phyloP scores from a whole-genome alignment of 2,113 vertebrate genomes.

The Bungarus multicinctus region DNA sequence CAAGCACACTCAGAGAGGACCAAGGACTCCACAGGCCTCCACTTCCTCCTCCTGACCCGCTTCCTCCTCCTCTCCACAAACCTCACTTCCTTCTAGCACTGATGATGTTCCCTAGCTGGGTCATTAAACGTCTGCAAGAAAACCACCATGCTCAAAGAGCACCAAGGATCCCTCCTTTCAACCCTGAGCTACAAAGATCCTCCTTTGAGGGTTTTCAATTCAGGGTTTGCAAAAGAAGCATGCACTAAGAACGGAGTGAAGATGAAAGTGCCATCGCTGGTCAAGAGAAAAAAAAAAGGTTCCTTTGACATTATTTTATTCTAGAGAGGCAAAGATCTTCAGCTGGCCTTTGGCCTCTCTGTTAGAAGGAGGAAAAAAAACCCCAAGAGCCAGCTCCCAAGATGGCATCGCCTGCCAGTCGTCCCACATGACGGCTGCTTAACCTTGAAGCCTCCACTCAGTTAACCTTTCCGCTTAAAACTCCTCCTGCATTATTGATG shows the following conservation, averaged over 20 bases:
- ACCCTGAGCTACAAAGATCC: too few species aligned
- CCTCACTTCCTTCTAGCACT: too few species aligned
- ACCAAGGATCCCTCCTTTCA: too few species aligned
- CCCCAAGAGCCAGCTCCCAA: not conserved
- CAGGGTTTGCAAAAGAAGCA: not conserved
- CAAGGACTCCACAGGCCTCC: too few species aligned
- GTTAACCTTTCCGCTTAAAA: constrained; percentile 42
- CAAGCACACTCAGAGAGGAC: too few species aligned
- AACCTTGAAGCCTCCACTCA: constrained; percentile 66
- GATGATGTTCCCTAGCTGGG: too few species aligned
- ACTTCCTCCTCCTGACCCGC: too few species aligned
- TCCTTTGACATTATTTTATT: not conserved
- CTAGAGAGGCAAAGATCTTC: not conserved
- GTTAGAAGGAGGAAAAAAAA: not conserved
- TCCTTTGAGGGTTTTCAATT: too few species aligned
- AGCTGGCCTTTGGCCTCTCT: not conserved
- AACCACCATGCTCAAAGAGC: too few species aligned
- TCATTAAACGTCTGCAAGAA: too few species aligned
- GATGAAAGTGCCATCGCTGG: not conserved
- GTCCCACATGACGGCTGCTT: constrained; percentile 46
- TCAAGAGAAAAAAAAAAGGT: not conserved
- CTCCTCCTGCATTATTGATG: constrained; percentile 69
- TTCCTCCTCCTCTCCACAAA: too few species aligned
- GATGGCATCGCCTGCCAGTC: too few species aligned
- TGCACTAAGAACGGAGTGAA: not conserved